Evolutionary conservation across 2,888 invertebrate species (phyloP).

Genomic region (Agrochola lota): DNA sequence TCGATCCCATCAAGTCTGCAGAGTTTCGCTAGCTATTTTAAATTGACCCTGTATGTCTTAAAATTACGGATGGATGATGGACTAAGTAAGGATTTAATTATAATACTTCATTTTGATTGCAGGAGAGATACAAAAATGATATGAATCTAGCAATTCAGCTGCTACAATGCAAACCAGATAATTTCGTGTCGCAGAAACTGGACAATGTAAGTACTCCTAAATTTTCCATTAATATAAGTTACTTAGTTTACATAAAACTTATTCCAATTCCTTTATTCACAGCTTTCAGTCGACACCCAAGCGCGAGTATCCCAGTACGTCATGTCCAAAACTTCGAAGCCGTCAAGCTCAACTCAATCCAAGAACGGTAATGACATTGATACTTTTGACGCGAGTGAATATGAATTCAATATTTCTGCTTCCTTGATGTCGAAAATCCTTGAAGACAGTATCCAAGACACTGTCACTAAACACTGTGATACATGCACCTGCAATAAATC

Average conservation of each 20-base stretch:
- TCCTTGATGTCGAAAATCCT: slow-evolving; percentile 97
- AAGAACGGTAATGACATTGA: slow-evolving; percentile 85
- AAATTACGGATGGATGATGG: no score
- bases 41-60: no score
- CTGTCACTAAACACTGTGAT: slow-evolving; percentile 95
- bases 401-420: slow-evolving; percentile 94
- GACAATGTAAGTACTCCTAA: slow-evolving; percentile 93
- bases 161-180: slow-evolving; percentile 98
- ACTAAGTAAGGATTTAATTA: not conserved
- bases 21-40: no score
- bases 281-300: slow-evolving; percentile 98
- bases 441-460: slow-evolving; percentile 96
- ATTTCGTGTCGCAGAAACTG: slow-evolving; percentile 97
- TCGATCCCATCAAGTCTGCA: no score
- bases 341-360: slow-evolving; percentile 84
- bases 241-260: slow-evolving; percentile 32
- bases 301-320: slow-evolving; percentile 96
- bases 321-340: slow-evolving; percentile 90
- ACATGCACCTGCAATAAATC: slow-evolving; percentile 94
- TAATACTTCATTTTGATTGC: slow-evolving; percentile 76
- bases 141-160: slow-evolving; percentile 98
- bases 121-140: slow-evolving; percentile 98
- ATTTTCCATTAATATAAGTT: not conserved
- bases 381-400: slow-evolving; percentile 91
- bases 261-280: slow-evolving; percentile 73